Percentiles rank a stretch among this genome's conserved stretches.
phyloP scores from a whole-genome alignment of 2,888 invertebrate genomes.

The Athalia cordata region DNA sequence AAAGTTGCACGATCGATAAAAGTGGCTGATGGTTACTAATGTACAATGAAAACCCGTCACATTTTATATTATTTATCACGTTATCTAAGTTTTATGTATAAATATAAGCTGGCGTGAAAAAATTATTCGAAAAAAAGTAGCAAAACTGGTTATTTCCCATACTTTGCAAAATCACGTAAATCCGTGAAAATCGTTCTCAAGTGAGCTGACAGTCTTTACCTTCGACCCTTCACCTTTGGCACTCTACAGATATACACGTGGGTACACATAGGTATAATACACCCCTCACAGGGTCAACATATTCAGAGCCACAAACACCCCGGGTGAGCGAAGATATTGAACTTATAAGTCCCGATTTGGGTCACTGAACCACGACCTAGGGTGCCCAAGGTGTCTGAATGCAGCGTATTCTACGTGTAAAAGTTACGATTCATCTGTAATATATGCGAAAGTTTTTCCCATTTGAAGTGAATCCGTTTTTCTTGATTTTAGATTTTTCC shows the following conservation, averaged over 20 bases:
- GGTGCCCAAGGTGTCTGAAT: too few species aligned
- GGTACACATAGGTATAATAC: not conserved
- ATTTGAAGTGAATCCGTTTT: not conserved
- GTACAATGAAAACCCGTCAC: not conserved
- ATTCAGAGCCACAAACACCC: constrained; percentile 1
- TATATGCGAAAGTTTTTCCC: not conserved
- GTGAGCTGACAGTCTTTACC: constrained; percentile 17
- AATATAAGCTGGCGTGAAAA: not conserved
- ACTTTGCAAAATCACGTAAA: constrained; percentile 9
- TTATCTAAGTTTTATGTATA: not conserved
- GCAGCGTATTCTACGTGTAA: not conserved
- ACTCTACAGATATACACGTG: not conserved
- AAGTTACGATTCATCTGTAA: not conserved
- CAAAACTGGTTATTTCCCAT: not conserved
- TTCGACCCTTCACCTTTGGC: constrained; percentile 5
- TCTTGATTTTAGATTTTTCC: not conserved
- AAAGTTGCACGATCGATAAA: not conserved
- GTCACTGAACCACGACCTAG: constrained; percentile 28
- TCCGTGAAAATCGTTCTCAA: not conserved
- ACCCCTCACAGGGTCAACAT: constrained; percentile 1
- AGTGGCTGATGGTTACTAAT: not conserved
- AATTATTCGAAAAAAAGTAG: not conserved
- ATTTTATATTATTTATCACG: not conserved
- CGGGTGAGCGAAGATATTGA: constrained; percentile 28
- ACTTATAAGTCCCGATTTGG: constrained; percentile 29